Evolutionary conservation across 2,113 vertebrate species (phyloP).

Genomic region (Hepsetus odoe): DNA sequence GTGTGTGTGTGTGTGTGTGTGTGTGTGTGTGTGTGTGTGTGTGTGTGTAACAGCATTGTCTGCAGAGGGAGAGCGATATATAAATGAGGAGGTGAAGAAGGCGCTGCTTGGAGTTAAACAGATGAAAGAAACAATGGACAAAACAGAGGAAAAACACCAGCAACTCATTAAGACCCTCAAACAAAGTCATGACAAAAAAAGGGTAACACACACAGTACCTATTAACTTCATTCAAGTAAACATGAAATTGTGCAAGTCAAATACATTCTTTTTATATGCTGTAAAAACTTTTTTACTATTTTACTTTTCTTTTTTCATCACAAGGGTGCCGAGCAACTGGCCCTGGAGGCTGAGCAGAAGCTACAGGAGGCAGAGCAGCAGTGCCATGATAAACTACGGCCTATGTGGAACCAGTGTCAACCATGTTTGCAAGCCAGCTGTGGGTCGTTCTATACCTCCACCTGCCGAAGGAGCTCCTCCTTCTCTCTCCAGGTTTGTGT

Average conservation of each 20-base stretch:
- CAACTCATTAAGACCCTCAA: constrained; percentile 80
- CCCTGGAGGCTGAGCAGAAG: constrained; percentile 80
- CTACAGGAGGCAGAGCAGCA: constrained; percentile 78
- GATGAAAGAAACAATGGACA: constrained; percentile 83
- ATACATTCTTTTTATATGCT: no score
- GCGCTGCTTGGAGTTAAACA: constrained; percentile 82
- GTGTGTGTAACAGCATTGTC: constrained; percentile 70
- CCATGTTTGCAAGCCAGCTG: constrained; percentile 82
- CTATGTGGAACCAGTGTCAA: constrained; percentile 77
- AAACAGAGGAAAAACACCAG: constrained; percentile 77
- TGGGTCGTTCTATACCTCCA: constrained; percentile 76
- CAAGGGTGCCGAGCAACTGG: constrained; percentile 72
- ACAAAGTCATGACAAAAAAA: constrained; percentile 78
- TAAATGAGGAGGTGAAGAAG: constrained; percentile 79
- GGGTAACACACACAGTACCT: neutral
- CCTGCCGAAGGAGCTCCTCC: constrained; percentile 69
- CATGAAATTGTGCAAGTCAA: no score
- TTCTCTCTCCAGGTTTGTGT: constrained; percentile 77
- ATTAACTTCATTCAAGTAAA: no score
- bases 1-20: no score
- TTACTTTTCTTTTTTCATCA: neutral
- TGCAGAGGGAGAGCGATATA: constrained; percentile 71
- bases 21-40: constrained; percentile 47
- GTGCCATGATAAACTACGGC: constrained; percentile 72
- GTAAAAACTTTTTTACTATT: no score